These are phyloP conservation scores for Embiotoca jacksoni DNA, from an alignment of 2,113 vertebrate species.

Conservation along the genomic window DNA sequence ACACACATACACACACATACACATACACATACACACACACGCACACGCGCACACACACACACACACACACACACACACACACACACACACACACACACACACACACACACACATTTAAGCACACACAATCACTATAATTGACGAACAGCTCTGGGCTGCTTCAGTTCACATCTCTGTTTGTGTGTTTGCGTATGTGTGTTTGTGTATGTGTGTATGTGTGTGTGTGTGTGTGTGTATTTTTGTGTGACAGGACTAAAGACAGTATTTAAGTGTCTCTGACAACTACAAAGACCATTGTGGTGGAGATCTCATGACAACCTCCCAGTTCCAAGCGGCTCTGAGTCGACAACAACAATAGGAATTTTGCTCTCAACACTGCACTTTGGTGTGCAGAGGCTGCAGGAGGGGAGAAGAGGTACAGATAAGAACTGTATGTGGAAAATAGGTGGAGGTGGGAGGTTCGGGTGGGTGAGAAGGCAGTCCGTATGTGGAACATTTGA, in stretches of 20 bases:
- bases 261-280: conserved; percentile 72
- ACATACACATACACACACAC: too few relatives aligned
- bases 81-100: too few relatives aligned
- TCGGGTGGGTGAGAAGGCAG: conserved; percentile 9
- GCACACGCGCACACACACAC: too few relatives aligned
- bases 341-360: conserved; percentile 46
- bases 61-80: too few relatives aligned
- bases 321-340: conserved; percentile 43
- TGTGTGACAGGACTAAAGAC: conserved; percentile 69
- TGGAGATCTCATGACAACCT: conserved; percentile 67
- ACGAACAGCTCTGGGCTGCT: too few relatives aligned
- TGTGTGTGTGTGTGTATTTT: conserved; percentile 43
- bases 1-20: conserved; percentile 6
- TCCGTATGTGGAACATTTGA: conserved; percentile 20
- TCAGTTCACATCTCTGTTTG: conserved; percentile 32
- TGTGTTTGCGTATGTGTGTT: conserved; percentile 28
- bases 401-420: conserved; percentile 18
- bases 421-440: conserved; percentile 33
- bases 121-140: too few relatives aligned
- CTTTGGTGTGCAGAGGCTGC: conserved; percentile 48
- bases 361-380: conserved; percentile 60
- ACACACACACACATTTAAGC: too few relatives aligned
- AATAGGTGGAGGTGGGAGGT: conserved; percentile 55
- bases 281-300: conserved; percentile 64
- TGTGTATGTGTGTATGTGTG: neutral